phyloP scores from a whole-genome alignment of 2,113 vertebrate species.

The Psophia crepitans region DNA sequence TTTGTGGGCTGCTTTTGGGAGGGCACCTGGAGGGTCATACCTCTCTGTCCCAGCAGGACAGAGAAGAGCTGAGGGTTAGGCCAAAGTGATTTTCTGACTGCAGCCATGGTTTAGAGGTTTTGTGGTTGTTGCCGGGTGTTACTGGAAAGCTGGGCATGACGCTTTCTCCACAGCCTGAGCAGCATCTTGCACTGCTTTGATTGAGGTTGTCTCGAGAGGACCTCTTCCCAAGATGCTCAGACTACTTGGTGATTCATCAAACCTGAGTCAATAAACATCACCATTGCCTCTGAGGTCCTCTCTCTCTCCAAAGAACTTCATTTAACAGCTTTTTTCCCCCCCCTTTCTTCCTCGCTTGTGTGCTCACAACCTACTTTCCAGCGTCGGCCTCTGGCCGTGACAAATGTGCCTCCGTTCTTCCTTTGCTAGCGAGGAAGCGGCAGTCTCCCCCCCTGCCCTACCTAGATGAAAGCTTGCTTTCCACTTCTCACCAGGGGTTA shows the following conservation, averaged over 20 bases:
- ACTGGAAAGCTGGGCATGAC: neutral
- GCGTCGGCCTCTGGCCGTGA: neutral
- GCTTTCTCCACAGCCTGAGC: neutral
- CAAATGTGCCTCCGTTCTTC: neutral
- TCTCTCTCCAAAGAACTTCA: neutral
- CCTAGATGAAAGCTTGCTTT: conserved; percentile 46
- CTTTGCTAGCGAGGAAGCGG: neutral
- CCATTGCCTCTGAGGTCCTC: neutral
- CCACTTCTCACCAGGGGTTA: conserved; percentile 42
- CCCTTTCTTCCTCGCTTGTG: neutral
- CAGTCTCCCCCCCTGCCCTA: neutral
- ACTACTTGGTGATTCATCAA: neutral
- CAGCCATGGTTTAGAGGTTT: neutral
- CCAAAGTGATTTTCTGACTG: neutral
- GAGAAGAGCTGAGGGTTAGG: neutral
- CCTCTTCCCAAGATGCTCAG: neutral
- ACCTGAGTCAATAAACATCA: neutral
- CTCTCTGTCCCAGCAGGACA: neutral
- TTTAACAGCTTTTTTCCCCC: neutral
- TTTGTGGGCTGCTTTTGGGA: neutral
- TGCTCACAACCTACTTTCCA: neutral
- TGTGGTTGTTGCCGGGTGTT: neutral
- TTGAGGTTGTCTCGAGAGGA: neutral
- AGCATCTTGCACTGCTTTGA: neutral
- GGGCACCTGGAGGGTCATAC: neutral